Conservation (phyloP, 1,140 invertebrate genomes). For the Plodia interpunctella region DNA sequence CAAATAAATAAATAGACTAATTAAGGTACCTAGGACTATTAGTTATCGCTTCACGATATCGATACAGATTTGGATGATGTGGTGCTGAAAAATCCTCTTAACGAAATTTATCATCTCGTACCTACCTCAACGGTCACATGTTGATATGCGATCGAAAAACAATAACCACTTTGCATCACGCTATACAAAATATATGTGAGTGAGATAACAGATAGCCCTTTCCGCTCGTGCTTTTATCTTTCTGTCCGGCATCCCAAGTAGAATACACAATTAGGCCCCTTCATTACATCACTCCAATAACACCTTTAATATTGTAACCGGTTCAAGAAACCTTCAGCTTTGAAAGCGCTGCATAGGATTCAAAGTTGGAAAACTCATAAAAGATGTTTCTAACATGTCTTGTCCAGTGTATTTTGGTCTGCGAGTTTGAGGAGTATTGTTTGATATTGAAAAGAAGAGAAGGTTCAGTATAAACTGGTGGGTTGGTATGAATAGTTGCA, state of each 20-base stretch:
- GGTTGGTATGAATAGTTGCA: conserved; percentile 60
- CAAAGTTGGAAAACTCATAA: background rate
- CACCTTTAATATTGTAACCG: conserved; percentile 55
- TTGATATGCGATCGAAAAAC: background rate
- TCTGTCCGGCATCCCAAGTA: conserved; percentile 48
- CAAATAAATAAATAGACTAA: too few species aligned
- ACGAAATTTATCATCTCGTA: too few species aligned
- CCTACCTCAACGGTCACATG: too few species aligned
- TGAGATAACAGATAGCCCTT: conserved; percentile 34
- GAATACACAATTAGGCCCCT: conserved; percentile 72
- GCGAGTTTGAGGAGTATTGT: conserved; percentile 33
- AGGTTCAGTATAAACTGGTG: conserved; percentile 33
- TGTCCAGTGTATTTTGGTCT: conserved; percentile 39
- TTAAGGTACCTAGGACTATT: too few species aligned
- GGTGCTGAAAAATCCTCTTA: too few species aligned
- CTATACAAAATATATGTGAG: conserved; percentile 30
- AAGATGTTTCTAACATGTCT: conserved; percentile 33
- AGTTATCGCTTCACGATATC: too few species aligned
- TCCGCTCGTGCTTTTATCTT: conserved; percentile 59
- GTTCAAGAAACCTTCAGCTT: background rate
- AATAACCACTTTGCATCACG: conserved; percentile 9
- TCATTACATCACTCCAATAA: conserved; percentile 73
- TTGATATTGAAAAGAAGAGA: conserved; percentile 59
- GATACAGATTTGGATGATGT: too few species aligned
- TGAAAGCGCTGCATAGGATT: background rate